Evolutionary conservation across 2,113 vertebrate species (phyloP).

Genomic region (Macquaria ambigua): DNA sequence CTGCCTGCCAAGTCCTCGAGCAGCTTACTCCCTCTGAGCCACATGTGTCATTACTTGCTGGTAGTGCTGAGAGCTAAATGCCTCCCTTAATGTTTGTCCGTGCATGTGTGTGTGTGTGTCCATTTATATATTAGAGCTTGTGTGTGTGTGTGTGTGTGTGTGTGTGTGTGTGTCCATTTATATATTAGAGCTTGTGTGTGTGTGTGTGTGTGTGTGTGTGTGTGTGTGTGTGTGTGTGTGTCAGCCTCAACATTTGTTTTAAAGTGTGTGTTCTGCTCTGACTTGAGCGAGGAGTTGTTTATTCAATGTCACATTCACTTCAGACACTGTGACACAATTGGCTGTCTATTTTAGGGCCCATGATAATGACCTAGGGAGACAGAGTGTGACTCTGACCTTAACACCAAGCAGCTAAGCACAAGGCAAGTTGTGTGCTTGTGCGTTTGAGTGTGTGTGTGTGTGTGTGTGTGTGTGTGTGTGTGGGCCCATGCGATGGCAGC

Average conservation of each 20-base stretch:
- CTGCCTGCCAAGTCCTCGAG: slow-evolving; percentile 77
- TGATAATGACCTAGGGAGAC: slow-evolving; percentile 81
- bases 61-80: slow-evolving; percentile 74
- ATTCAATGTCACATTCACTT: slow-evolving; percentile 81
- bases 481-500: slow-evolving; percentile 59
- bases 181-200: slow-evolving; percentile 8
- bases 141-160: background rate
- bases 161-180: slow-evolving; percentile 33
- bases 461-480: slow-evolving; percentile 46
- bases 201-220: slow-evolving; percentile 30
- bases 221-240: slow-evolving; percentile 13
- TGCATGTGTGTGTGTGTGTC: slow-evolving; percentile 16
- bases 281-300: slow-evolving; percentile 71
- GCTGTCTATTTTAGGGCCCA: slow-evolving; percentile 75
- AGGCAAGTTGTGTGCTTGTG: slow-evolving; percentile 9
- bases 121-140: slow-evolving; percentile 19
- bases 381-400: slow-evolving; percentile 81
- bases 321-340: slow-evolving; percentile 75
- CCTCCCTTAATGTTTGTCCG: slow-evolving; percentile 57
- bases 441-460: slow-evolving; percentile 1
- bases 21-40: slow-evolving; percentile 74
- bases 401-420: slow-evolving; percentile 60
- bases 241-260: slow-evolving; percentile 51
- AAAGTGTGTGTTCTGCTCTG: slow-evolving; percentile 45
- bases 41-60: slow-evolving; percentile 77